Base-by-base conservation (phyloP, 2,797 vertebrate genomes). In the Platalea minor region DNA sequence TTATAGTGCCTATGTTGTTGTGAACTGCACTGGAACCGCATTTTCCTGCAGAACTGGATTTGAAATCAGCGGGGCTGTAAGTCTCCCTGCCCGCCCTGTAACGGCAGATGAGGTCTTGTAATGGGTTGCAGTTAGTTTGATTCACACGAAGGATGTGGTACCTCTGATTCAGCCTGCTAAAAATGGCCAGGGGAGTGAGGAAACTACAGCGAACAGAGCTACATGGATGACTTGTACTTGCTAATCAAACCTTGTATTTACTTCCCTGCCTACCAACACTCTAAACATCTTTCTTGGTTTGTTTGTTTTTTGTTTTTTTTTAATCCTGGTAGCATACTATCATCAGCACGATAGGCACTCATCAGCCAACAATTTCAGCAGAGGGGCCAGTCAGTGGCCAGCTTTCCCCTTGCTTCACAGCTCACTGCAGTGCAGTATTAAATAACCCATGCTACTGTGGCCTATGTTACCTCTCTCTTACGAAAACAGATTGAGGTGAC, bases 161-260 rank as follows among this genome's bases (percentile, higher is more conserved):
- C 31, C 2, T 1, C 81, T 95, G 95, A 94, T 89, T 96, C 94
- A 96, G 73, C 59, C 64, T 87, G 78, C 80, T 90, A 79, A 93
- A 84, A 94, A 76, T 13, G 80, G n/a, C 43, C n/a, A 41, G 20
- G 61, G 17, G 25, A 85, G 39, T 0, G 2, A 51, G 46, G 64
- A 89, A 90, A 45, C 24, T 14, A 13, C 35, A 54, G 73, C 6
- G 46, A 95, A 33, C 21, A n/a, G 65, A 64, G 48, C 54, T 78
- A 24, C 35, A 17, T 29, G 20, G 37, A 37, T 84, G 50, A 75
- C 21, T 95, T 54, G 9, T 63, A 31, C 1, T 7, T 45, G 53
- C 81, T 80, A 67, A 79, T 94, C 84, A 81, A 84, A 86, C 43
- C 43, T 67, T 10, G 3, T 60, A 17, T 43, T 43, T 76, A 31